Evolutionary conservation across 2,113 vertebrate species (phyloP).

Genomic region (Corythoichthys haematopterus): DNA sequence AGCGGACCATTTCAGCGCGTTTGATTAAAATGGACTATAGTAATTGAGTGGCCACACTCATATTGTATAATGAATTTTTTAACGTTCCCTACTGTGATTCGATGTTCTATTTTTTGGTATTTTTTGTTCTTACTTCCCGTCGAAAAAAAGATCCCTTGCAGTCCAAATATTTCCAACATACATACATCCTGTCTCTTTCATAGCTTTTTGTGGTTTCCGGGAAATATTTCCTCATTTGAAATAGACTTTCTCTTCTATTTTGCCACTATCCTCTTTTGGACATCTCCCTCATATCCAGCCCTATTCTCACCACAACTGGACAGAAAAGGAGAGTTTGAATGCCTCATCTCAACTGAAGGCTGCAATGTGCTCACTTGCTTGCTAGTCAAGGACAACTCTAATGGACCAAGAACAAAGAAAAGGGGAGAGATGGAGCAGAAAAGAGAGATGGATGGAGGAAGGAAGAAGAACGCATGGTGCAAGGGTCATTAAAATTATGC

Average conservation of each 20-base stretch:
- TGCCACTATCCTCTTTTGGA: slow-evolving; percentile 9
- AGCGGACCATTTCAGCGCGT: not conserved
- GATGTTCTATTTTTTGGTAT: slow-evolving; percentile 26
- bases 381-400: slow-evolving; percentile 64
- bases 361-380: slow-evolving; percentile 27
- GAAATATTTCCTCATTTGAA: slow-evolving; percentile 40
- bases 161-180: slow-evolving; percentile 49
- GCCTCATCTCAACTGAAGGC: slow-evolving; percentile 56
- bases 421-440: slow-evolving; percentile 13
- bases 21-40: not conserved
- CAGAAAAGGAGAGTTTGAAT: slow-evolving; percentile 47
- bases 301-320: slow-evolving; percentile 53
- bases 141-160: slow-evolving; percentile 39
- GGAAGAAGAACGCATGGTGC: slow-evolving; percentile 38
- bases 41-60: not conserved
- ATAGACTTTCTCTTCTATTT: slow-evolving; percentile 19
- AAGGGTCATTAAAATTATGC: slow-evolving; percentile 42
- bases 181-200: slow-evolving; percentile 39
- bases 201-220: slow-evolving; percentile 23
- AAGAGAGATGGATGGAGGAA: slow-evolving; percentile 18
- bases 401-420: slow-evolving; percentile 64
- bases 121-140: slow-evolving; percentile 23
- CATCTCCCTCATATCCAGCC: slow-evolving; percentile 32
- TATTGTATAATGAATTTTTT: slow-evolving; percentile 14
- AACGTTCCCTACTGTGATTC: slow-evolving; percentile 36